These are phyloP conservation scores for Scaptomyza pallida DNA, from an alignment of 1,140 invertebrate species.

Conservation along the genomic window DNA sequence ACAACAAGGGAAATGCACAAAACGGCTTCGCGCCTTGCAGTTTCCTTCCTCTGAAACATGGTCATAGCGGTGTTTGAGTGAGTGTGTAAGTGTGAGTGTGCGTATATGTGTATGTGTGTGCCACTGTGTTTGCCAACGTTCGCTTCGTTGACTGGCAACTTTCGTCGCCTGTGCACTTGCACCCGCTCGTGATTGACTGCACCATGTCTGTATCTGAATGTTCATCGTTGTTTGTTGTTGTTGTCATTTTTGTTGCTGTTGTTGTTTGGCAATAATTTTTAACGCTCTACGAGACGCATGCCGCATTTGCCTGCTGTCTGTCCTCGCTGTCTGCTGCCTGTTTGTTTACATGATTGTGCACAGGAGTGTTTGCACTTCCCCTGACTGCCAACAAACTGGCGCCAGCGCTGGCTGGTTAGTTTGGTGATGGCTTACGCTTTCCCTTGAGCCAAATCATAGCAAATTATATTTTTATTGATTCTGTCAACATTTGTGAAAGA, in stretches of 20 bases:
- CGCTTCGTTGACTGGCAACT: constrained; percentile 77
- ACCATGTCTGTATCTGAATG: constrained; percentile 58
- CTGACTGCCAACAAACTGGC: constrained; percentile 17
- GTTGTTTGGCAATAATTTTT: constrained; percentile 64
- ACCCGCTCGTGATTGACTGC: constrained; percentile 72
- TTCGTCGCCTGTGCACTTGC: constrained; percentile 66
- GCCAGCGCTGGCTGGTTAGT: background rate
- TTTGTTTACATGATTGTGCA: constrained; percentile 79
- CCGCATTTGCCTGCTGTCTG: constrained; percentile 56
- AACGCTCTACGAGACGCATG: constrained; percentile 50
- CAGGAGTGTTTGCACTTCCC: constrained; percentile 46
- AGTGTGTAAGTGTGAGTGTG: constrained; percentile 22
- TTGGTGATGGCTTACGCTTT: constrained; percentile 49
- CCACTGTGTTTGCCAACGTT: constrained; percentile 68
- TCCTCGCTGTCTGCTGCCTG: constrained; percentile 33
- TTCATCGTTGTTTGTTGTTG: constrained; percentile 19
- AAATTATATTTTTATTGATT: constrained; percentile 81
- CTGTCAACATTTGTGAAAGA: constrained; percentile 72
- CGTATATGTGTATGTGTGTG: constrained; percentile 43
- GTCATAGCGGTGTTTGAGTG: background rate
- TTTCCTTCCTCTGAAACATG: constrained; percentile 30
- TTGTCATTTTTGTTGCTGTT: constrained; percentile 23
- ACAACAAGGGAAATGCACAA: constrained; percentile 78
- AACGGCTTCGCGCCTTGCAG: constrained; percentile 69
- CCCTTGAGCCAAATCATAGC: constrained; percentile 76